phyloP scores from a whole-genome alignment of 2,797 vertebrate genomes.

The Chloroceryle inda region DNA sequence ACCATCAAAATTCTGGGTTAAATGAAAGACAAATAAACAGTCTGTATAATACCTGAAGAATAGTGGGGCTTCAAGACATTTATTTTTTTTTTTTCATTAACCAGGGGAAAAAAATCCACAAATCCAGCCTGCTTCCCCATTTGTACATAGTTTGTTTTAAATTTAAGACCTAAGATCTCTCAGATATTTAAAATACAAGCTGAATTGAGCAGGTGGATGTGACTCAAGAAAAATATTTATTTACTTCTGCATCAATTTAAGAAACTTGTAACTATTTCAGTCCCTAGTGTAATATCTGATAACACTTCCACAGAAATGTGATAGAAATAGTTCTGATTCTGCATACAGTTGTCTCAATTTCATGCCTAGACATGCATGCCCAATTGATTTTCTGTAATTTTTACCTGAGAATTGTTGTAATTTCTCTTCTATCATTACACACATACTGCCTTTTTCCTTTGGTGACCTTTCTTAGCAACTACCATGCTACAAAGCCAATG shows the following conservation, averaged over 20 bases:
- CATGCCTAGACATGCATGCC: background rate
- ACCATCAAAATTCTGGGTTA: background rate
- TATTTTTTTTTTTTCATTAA: background rate
- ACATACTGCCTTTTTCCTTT: background rate
- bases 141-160: background rate
- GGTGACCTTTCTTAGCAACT: background rate
- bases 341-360: background rate
- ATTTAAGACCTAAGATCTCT: background rate
- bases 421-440: background rate
- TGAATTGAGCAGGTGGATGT: background rate
- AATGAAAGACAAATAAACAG: background rate
- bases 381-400: background rate
- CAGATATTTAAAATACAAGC: background rate
- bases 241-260: background rate
- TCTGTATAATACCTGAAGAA: background rate
- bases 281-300: background rate
- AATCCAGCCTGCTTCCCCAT: background rate
- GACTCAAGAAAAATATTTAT: background rate
- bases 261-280: background rate
- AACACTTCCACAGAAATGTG: background rate
- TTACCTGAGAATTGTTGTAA: background rate
- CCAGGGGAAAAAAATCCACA: background rate
- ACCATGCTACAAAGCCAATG: background rate
- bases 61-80: background rate
- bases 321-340: background rate